phyloP scores from a whole-genome alignment of 2,888 invertebrate genomes.

The Pherbina coryleti region DNA sequence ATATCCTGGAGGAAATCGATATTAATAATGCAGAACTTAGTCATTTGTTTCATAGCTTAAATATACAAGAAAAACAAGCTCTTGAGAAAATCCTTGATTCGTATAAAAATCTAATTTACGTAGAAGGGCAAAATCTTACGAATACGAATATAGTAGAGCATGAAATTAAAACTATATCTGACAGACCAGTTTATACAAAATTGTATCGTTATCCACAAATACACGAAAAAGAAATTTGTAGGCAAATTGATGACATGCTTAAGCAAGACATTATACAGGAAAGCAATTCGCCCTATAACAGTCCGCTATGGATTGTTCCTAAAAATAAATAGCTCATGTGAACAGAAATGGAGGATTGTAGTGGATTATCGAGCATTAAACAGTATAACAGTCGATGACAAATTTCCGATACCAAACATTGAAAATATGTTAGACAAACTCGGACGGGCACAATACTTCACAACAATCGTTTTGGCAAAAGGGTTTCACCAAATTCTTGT shows the following conservation, averaged over 20 bases:
- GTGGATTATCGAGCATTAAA: constrained; percentile 28
- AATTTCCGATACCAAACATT: constrained; percentile 22
- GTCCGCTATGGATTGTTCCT: constrained; percentile 29
- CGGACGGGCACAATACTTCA: constrained; percentile 2
- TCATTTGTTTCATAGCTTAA: not conserved
- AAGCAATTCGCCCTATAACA: constrained; percentile 28
- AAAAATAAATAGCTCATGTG: constrained; percentile 21
- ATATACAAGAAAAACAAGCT: not conserved
- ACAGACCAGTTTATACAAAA: constrained; percentile 14
- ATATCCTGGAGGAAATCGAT: not conserved
- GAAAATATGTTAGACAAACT: constrained; percentile 30
- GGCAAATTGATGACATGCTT: not conserved
- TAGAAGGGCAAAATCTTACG: not conserved
- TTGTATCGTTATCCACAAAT: constrained; percentile 19
- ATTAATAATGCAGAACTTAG: not conserved
- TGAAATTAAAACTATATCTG: not conserved
- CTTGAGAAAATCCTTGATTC: not conserved
- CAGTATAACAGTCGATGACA: constrained; percentile 15
- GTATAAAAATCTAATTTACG: not conserved
- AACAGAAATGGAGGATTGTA: constrained; percentile 22
- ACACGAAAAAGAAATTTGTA: constrained; percentile 7
- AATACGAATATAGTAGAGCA: not conserved
- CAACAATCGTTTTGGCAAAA: constrained; percentile 22
- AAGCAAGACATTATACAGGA: not conserved
- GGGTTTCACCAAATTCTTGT: constrained; percentile 29